phyloP scores from a whole-genome alignment of 2,888 invertebrate species.

The Rhingia rostrata region DNA sequence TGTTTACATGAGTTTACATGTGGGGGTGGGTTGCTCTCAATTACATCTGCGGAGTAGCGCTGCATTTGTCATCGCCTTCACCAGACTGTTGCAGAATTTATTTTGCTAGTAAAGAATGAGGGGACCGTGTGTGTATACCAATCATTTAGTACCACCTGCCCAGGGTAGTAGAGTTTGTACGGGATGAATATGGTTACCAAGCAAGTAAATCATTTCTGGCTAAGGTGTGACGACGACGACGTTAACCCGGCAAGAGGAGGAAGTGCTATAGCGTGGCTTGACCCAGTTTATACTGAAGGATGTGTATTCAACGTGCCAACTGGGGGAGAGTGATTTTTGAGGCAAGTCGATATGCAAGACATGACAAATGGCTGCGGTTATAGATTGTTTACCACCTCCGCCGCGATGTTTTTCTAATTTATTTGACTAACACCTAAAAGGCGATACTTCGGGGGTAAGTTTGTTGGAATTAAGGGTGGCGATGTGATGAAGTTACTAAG shows the following conservation, averaged over 20 bases:
- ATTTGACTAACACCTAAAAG: conserved; percentile 9
- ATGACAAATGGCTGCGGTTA: background rate
- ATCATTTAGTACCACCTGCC: background rate
- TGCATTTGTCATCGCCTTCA: conserved; percentile 9
- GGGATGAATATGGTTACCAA: background rate
- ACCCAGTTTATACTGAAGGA: conserved; percentile 40
- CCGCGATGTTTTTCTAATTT: conserved; percentile 13
- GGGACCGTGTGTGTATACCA: background rate
- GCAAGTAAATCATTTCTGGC: background rate
- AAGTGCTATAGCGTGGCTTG: conserved; percentile 33
- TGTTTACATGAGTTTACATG: conserved; percentile 7
- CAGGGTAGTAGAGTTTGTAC: background rate
- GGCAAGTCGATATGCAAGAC: background rate
- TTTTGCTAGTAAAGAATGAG: background rate
- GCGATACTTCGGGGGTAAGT: background rate
- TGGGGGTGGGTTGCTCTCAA: background rate
- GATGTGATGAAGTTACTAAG: background rate
- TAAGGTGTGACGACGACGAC: conserved; percentile 12
- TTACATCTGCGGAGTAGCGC: background rate
- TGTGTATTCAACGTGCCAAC: conserved; percentile 28
- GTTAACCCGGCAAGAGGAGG: conserved; percentile 14
- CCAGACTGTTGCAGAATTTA: background rate
- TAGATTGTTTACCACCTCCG: conserved; percentile 1
- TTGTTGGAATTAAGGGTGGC: background rate
- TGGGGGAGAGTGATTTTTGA: background rate